Conservation (phyloP, 2,797 vertebrate genomes). For the Sebastes iracundus region DNA sequence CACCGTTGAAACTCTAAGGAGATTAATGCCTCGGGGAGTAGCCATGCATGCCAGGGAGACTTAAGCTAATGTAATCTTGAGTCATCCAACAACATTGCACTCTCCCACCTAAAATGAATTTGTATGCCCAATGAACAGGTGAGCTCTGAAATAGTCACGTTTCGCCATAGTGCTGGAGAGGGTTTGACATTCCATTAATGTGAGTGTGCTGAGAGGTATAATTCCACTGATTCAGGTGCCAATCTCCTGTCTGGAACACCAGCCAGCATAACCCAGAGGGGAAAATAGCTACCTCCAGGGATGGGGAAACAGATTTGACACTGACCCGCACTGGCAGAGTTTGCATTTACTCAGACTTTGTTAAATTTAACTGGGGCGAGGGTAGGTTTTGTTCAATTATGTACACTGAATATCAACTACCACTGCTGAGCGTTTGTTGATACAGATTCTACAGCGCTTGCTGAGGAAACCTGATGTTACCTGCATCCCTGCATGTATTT, state of each 20-base stretch:
- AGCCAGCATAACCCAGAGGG: conserved; percentile 47
- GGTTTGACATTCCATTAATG: conserved; percentile 74
- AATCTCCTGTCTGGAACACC: conserved; percentile 68
- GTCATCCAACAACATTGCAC: conserved; percentile 68
- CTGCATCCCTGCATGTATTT: conserved; percentile 16
- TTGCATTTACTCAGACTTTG: conserved; percentile 68
- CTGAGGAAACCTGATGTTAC: conserved; percentile 7
- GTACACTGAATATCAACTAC: conserved; percentile 53
- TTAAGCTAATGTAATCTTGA: conserved; percentile 73
- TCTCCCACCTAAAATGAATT: conserved; percentile 66
- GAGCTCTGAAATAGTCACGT: conserved; percentile 64
- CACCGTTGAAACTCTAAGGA: conserved; percentile 65
- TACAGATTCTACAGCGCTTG: neutral
- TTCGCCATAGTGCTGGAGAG: conserved; percentile 51
- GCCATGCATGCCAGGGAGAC: conserved; percentile 64
- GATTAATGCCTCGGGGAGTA: conserved; percentile 69
- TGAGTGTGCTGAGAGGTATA: conserved; percentile 67
- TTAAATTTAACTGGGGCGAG: conserved; percentile 56
- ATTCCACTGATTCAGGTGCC: conserved; percentile 72
- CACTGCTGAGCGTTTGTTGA: conserved; percentile 36
- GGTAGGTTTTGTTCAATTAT: conserved; percentile 52
- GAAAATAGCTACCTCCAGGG: conserved; percentile 57
- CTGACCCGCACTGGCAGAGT: conserved; percentile 52
- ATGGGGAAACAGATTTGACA: conserved; percentile 65
- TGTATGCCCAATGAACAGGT: conserved; percentile 70